These are phyloP conservation scores for Microctenopoma lineatum DNA, from an alignment of 2,797 vertebrate species.

Conservation along the genomic window DNA sequence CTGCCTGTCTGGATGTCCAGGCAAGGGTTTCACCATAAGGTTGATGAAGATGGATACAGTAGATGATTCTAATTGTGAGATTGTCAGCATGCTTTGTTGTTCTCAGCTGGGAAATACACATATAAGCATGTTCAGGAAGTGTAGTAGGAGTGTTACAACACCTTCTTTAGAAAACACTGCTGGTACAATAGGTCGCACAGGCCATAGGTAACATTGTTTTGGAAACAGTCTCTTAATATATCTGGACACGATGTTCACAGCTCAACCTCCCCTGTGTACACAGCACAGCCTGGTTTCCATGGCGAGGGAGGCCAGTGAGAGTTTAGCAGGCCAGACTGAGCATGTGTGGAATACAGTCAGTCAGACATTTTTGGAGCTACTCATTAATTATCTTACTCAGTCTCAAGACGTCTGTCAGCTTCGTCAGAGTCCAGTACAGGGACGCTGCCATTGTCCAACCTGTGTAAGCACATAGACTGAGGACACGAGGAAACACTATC, in stretches of 20 bases:
- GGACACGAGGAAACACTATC: slow-evolving; percentile 8
- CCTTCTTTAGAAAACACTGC: no score
- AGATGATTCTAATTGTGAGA: no score
- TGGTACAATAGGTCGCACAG: no score
- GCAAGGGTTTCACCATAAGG: no score
- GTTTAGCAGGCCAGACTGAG: slow-evolving; percentile 6
- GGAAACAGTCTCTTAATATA: neutral
- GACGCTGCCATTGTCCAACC: slow-evolving; percentile 8
- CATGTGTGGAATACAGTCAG: neutral
- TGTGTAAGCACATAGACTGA: neutral
- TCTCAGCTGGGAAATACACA: no score
- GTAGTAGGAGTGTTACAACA: neutral
- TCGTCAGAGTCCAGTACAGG: neutral
- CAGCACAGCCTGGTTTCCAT: slow-evolving; percentile 29
- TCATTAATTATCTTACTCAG: neutral
- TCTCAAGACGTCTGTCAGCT: slow-evolving; percentile 9
- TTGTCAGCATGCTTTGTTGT: no score
- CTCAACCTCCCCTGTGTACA: slow-evolving; percentile 24
- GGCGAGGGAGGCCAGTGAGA: slow-evolving; percentile 3
- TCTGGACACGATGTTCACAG: neutral
- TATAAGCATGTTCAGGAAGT: neutral
- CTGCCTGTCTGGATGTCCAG: neutral
- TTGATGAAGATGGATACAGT: no score
- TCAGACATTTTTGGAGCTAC: neutral
- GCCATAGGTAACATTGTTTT: slow-evolving; percentile 12